These are phyloP conservation scores for Motacilla tschutschensis DNA, from an alignment of 2,113 vertebrate species.

Conservation along the genomic window DNA sequence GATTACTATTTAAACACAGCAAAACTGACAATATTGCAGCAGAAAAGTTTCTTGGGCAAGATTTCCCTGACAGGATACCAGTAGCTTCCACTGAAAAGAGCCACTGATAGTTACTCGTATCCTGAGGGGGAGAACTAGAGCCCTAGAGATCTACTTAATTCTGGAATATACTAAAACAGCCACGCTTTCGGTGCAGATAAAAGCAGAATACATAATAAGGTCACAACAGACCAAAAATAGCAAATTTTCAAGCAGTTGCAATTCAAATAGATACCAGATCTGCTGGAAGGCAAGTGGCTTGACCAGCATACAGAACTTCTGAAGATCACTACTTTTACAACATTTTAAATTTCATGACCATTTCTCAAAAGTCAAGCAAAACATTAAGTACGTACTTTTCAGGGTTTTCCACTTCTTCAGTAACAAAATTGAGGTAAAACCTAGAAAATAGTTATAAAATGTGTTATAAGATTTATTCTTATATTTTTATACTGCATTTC, in stretches of 20 bases:
- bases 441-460: conserved; percentile 65
- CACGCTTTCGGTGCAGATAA: conserved; percentile 8
- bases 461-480: not conserved
- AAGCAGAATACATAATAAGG: conserved; percentile 25
- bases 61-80: conserved; percentile 19
- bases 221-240: conserved; percentile 29
- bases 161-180: too few species aligned
- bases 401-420: conserved; percentile 93
- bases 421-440: conserved; percentile 98
- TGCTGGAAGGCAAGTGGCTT: conserved; percentile 16
- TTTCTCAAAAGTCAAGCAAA: conserved; percentile 11
- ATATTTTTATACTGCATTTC: not conserved
- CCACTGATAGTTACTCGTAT: not conserved
- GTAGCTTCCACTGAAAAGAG: conserved; percentile 33
- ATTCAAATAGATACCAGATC: conserved; percentile 29
- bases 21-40: conserved; percentile 32
- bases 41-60: conserved; percentile 3
- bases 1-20: conserved; percentile 49
- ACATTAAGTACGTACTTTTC: conserved; percentile 80
- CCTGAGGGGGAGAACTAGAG: not conserved
- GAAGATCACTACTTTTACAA: not conserved
- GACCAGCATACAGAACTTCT: conserved; percentile 9
- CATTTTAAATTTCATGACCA: not conserved
- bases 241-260: conserved; percentile 22
- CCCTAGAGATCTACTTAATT: conserved; percentile 31